Evolutionary conservation across 2,888 invertebrate genomes (phyloP).

Genomic region (Stomorhina lunata): DNA sequence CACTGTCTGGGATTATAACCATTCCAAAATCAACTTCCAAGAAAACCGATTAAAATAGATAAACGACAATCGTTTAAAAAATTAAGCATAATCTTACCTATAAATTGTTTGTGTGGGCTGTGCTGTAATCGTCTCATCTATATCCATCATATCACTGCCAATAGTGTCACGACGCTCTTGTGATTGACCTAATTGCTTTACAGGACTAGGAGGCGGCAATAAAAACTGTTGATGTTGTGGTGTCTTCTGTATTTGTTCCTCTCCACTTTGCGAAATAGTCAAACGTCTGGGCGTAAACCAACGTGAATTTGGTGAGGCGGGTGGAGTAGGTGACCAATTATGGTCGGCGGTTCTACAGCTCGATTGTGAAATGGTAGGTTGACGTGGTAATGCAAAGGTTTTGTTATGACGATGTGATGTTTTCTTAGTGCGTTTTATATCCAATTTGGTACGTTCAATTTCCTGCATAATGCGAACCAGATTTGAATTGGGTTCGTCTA

Average conservation of each 20-base stretch:
- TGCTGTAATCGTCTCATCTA: conserved; percentile 68
- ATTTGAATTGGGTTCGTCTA: conserved; percentile 70
- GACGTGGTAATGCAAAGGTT: conserved; percentile 36
- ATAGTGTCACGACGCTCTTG: conserved; percentile 66
- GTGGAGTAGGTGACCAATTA: conserved; percentile 76
- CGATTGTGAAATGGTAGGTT: conserved; percentile 56
- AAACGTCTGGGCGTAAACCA: conserved; percentile 60
- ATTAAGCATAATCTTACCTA: conserved; percentile 40
- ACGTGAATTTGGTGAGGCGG: conserved; percentile 72
- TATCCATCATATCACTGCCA: conserved; percentile 75
- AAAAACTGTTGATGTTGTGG: conserved; percentile 27
- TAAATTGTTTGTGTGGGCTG: conserved; percentile 61
- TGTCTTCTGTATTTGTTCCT: conserved; percentile 26
- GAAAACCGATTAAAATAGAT: not conserved
- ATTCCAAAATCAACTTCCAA: too few species aligned
- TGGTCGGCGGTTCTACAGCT: conserved; percentile 68
- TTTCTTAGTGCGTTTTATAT: conserved; percentile 75
- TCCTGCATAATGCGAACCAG: conserved; percentile 74
- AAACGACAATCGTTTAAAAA: not conserved
- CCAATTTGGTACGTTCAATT: conserved; percentile 76
- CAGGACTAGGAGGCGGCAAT: conserved; percentile 40
- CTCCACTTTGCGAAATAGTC: conserved; percentile 45
- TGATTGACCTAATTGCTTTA: not conserved
- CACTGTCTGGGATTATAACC: too few species aligned
- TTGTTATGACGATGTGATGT: conserved; percentile 61